Conservation (phyloP, 1,140 invertebrate species). For the Pollicipes pollicipes region DNA sequence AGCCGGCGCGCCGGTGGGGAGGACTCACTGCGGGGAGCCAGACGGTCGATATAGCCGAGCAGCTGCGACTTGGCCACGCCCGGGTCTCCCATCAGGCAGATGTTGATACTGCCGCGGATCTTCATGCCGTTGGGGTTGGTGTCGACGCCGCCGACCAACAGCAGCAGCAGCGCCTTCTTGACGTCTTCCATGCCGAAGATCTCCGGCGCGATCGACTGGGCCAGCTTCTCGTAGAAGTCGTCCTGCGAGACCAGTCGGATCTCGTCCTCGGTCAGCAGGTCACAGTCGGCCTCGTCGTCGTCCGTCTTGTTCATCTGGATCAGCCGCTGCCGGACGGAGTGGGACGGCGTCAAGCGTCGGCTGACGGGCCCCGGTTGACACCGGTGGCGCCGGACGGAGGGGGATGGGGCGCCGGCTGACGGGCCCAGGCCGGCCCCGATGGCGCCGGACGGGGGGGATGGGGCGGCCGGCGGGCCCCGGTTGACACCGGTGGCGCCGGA, state of each 20-base stretch:
- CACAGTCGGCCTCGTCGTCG: constrained; percentile 44
- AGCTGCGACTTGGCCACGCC: constrained; percentile 98
- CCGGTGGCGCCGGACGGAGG: too few species aligned
- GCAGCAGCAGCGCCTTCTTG: constrained; percentile 84
- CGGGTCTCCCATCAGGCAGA: constrained; percentile 98
- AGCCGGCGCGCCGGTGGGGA: too few species aligned
- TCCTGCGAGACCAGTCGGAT: constrained; percentile 52
- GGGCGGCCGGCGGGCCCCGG: too few species aligned
- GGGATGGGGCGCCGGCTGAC: too few species aligned
- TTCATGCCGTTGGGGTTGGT: constrained; percentile 54
- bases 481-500: too few species aligned
- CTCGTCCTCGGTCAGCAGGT: constrained; percentile 64
- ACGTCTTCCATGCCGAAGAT: constrained; percentile 98
- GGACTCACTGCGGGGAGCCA: constrained; percentile 80
- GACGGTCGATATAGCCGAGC: constrained; percentile 79
- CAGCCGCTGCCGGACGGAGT: constrained; percentile 35
- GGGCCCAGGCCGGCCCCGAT: too few species aligned
- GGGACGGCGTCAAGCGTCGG: not conserved
- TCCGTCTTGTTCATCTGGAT: constrained; percentile 63
- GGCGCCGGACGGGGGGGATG: too few species aligned
- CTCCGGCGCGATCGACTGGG: constrained; percentile 88
- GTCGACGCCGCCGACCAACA: constrained; percentile 91
- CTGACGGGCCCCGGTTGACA: too few species aligned
- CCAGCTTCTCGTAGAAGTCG: constrained; percentile 83
- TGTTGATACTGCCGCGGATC: constrained; percentile 79